Evolutionary conservation across 2,797 vertebrate genomes (phyloP), one percentile per base, ranked within the genome.

Genomic region (Trachops cirrhosus): DNA sequence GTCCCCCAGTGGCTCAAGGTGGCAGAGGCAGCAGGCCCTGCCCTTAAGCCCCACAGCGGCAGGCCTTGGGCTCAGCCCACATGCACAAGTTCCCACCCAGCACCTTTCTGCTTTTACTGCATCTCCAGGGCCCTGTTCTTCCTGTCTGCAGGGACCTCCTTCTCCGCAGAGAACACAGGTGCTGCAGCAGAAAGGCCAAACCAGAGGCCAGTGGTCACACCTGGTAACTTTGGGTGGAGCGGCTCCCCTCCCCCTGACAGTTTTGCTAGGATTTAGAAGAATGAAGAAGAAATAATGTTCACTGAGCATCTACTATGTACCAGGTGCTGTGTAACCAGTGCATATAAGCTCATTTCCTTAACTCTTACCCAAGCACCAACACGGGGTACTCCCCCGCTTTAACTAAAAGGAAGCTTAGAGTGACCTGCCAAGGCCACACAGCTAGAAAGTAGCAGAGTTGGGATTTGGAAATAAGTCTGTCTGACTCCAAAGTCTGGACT

Each of bases 371-470:
- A 74, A 54, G 48, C 3, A 24, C 48, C 34, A 15, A 9, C 52
- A 11, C 19, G 50, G 24, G 8, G 24, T 19, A 29, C 26, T 37
- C n/a, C 3, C 37, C 52, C 0, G 0, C 10, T 39, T 87, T 67
- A 89, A 71, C 89, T 86, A 74, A 50, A 41, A 83, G 52, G 48
- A 75, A 92, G 50, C 46, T 37, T 26, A 48, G 64, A 70, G 48
- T 9, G 41, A 54, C 73, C 79, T 68, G 44, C 48, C 48, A 39
- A 59, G 29, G 6, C 52, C 32, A 2, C 34, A 54, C 37, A 71
- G 59, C 46, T 54, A 6, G 41, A 34, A 15, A 18, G n/a, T 26
- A 26, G 37, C 64, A 26, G 71, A 79, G 64, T 3, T 57, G 39
- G 57, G 67, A 62, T 70, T 46, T 93, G 57, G 34, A 62, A 84